phyloP scores from a whole-genome alignment of 35 echinoderm and acorn worm species.

The Holothuria glaberrima region DNA sequence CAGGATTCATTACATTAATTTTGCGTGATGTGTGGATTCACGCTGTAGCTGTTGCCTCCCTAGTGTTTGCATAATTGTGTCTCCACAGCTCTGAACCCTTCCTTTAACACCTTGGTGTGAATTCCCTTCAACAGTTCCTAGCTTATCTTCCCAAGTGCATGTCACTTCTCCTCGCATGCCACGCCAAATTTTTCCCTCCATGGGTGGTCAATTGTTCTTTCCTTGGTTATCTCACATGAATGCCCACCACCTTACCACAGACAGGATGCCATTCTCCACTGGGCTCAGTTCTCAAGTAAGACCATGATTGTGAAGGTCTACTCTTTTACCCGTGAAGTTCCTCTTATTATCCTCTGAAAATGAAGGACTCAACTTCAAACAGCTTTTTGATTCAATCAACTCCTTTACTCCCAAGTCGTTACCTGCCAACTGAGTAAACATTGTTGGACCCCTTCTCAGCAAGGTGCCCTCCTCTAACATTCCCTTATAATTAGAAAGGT shows the following conservation, averaged over 20 bases:
- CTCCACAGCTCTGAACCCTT: background rate
- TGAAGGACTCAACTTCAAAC: conserved; percentile 30
- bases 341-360: conserved; percentile 17
- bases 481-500: conserved; percentile 56
- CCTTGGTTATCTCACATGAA: conserved; percentile 17
- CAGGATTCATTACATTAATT: too few relatives aligned
- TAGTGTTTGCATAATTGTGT: conserved; percentile 39
- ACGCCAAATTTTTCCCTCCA: conserved; percentile 17
- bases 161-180: conserved; percentile 34
- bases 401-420: conserved; percentile 51
- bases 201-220: conserved; percentile 53
- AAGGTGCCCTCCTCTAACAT: conserved; percentile 35
- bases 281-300: background rate
- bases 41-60: conserved; percentile 1
- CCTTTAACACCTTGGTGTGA: conserved; percentile 42
- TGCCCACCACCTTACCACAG: background rate
- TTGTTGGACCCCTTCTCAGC: conserved; percentile 33
- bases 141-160: conserved; percentile 31
- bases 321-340: background rate
- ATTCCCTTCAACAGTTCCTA: background rate
- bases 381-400: conserved; percentile 57
- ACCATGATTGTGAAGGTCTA: too few relatives aligned
- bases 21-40: background rate
- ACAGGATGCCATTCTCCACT: background rate
- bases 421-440: conserved; percentile 60